Conservation (phyloP, 2,113 vertebrate species). For the Gobiocypris rarus region DNA sequence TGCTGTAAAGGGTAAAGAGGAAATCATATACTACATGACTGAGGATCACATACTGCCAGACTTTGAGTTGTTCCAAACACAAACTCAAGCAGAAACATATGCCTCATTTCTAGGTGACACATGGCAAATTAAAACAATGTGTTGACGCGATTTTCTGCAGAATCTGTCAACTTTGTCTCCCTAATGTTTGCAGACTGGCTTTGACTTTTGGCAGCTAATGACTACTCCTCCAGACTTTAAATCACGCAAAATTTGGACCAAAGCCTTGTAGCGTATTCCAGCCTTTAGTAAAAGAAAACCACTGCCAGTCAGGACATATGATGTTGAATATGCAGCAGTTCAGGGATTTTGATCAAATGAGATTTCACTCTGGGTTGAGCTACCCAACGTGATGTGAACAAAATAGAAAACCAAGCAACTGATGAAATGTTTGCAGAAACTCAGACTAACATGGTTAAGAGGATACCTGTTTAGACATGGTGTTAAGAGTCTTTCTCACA, state of each 20-base stretch:
- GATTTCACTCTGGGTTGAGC: background rate
- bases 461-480: background rate
- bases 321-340: constrained; percentile 26
- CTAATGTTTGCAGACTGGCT: background rate
- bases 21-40: too few relatives aligned
- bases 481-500: constrained; percentile 5
- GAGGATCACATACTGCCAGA: background rate
- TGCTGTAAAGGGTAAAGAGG: too few relatives aligned
- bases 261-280: background rate
- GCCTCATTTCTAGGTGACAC: background rate
- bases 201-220: background rate
- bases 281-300: background rate
- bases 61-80: background rate
- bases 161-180: background rate
- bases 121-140: background rate
- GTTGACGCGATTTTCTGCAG: background rate
- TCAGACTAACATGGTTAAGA: background rate
- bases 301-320: background rate
- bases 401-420: background rate
- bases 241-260: background rate
- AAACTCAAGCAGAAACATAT: background rate
- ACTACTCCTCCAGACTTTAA: background rate
- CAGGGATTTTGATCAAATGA: background rate
- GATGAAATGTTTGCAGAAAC: background rate
- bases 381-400: background rate